A percentile compares a stretch with the other conserved stretches of the same genome.
Evolutionary conservation across 2,888 invertebrate genomes (phyloP).

Genomic region (Bedellia somnulentella): DNA sequence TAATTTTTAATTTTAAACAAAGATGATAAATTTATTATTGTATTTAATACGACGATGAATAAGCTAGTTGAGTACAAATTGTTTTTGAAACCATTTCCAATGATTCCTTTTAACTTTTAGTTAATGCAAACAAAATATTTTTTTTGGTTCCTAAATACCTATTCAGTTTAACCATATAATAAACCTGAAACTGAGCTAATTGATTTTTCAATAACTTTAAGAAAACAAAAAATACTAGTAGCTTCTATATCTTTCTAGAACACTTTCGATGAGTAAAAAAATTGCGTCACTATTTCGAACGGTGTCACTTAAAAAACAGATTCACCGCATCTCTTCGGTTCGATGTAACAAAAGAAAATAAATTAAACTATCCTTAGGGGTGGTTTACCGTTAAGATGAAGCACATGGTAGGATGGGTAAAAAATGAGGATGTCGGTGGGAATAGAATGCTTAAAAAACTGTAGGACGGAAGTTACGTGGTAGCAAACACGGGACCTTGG

Average conservation of each 20-base stretch:
- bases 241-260: no score
- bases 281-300: no score
- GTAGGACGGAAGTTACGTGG: slow-evolving; percentile 37
- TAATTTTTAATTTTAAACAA: neutral
- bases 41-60: neutral
- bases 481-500: slow-evolving; percentile 50
- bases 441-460: slow-evolving; percentile 34
- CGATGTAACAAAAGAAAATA: slow-evolving; percentile 53
- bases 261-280: no score
- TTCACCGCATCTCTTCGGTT: no score
- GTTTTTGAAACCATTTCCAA: neutral
- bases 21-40: neutral
- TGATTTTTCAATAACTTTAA: no score
- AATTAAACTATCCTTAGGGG: slow-evolving; percentile 56
- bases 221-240: no score
- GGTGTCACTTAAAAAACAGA: no score
- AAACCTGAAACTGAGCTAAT: no score
- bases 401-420: slow-evolving; percentile 35
- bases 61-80: neutral
- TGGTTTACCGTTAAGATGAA: slow-evolving; percentile 52
- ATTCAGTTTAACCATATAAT: no score
- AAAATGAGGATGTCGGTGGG: slow-evolving; percentile 40
- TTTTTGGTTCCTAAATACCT: no score
- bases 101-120: no score
- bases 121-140: no score